A percentile compares a stretch with the other conserved stretches of the same genome.
Conservation (phyloP, 2,797 vertebrate genomes). For the Diceros bicornis region DNA sequence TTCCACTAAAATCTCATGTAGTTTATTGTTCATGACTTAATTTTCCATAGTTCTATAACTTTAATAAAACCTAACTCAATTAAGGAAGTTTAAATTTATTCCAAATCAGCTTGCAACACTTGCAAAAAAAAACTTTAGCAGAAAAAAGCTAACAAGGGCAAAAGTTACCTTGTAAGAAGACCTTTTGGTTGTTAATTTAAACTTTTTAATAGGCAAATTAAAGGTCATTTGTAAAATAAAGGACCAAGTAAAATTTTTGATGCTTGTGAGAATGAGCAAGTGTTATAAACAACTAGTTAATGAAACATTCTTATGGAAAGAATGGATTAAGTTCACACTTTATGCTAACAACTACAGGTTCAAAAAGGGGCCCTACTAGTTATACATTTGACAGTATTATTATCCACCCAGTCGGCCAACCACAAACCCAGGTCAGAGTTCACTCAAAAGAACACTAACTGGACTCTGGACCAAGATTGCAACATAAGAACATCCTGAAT, state of each 20-base stretch:
- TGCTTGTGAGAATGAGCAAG: not conserved
- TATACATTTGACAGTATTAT: not conserved
- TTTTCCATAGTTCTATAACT: too few species aligned
- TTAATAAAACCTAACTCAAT: too few species aligned
- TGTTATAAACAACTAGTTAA: not conserved
- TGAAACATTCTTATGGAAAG: not conserved
- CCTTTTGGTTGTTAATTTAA: constrained; percentile 31
- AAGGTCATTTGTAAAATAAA: constrained; percentile 56
- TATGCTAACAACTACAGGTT: not conserved
- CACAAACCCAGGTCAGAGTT: not conserved
- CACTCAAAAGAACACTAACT: not conserved
- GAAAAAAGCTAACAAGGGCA: not conserved
- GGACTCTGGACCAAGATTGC: not conserved
- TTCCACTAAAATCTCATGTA: too few species aligned
- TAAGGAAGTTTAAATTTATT: too few species aligned
- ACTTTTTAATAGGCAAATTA: not conserved
- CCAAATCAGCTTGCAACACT: too few species aligned
- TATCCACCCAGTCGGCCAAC: not conserved
- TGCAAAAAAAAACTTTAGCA: not conserved
- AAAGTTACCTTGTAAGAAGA: constrained; percentile 43
- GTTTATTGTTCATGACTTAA: too few species aligned
- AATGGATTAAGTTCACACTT: not conserved
- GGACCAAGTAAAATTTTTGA: constrained; percentile 18
- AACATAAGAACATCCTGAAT: not conserved
- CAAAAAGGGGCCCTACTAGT: not conserved